Conservation (phyloP, 2,888 invertebrate genomes). For the Oxystoma pomonae region DNA sequence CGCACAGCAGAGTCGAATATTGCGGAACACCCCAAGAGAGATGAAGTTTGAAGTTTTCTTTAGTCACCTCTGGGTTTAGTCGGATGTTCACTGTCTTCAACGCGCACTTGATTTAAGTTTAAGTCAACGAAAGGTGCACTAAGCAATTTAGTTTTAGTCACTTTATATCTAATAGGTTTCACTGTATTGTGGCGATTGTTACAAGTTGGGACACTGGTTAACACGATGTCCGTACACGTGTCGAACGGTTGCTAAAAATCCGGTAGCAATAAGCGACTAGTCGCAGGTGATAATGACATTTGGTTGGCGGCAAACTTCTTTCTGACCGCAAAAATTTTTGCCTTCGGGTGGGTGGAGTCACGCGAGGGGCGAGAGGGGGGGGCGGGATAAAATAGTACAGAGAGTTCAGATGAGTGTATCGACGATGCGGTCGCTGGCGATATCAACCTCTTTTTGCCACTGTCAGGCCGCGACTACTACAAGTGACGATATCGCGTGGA, state of each 20-base stretch:
- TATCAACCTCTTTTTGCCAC: constrained; percentile 48
- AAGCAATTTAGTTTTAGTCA: not conserved
- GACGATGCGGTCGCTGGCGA: constrained; percentile 36
- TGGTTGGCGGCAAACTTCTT: constrained; percentile 59
- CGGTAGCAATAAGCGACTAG: constrained; percentile 33
- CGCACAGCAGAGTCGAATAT: not conserved
- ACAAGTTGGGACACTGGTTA: not conserved
- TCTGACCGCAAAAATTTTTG: constrained; percentile 48
- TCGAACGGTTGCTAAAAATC: constrained; percentile 31
- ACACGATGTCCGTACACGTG: constrained; percentile 27
- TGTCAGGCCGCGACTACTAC: constrained; percentile 47
- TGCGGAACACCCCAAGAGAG: not conserved
- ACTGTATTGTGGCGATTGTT: not conserved
- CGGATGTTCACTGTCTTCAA: not conserved
- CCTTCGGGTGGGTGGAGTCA: constrained; percentile 61
- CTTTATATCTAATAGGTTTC: not conserved
- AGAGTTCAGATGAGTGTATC: not conserved
- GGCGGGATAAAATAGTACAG: constrained; percentile 20
- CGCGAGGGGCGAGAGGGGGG: constrained; percentile 50
- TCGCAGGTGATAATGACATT: constrained; percentile 50
- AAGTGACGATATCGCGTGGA: constrained; percentile 46
- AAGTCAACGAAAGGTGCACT: no score
- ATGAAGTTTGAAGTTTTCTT: not conserved
- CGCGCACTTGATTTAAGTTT: not conserved
- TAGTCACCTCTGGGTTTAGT: not conserved